These are phyloP conservation scores for Eulemur coronatus DNA, from an alignment of 2,797 vertebrate species.

Conservation along the genomic window DNA sequence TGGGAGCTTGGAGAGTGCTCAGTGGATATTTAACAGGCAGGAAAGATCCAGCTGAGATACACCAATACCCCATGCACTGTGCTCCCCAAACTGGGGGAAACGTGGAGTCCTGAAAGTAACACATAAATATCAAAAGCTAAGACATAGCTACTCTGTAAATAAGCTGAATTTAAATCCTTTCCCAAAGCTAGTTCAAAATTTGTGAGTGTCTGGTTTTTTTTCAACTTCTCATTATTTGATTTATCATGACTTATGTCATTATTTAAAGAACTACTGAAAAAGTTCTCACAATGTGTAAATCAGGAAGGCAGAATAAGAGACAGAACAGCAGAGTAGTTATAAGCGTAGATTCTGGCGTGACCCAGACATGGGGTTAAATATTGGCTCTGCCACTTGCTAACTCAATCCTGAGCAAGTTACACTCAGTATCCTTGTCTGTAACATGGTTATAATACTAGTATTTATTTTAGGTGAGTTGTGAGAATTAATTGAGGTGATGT, in stretches of 20 bases:
- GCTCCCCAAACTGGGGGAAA: background rate
- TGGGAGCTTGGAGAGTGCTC: conserved; percentile 33
- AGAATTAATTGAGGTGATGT: background rate
- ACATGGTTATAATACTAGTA: background rate
- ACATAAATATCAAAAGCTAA: background rate
- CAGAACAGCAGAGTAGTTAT: background rate
- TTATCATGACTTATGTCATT: background rate
- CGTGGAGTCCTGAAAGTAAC: accelerated
- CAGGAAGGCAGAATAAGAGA: background rate
- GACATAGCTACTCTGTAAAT: background rate
- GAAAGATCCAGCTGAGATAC: background rate
- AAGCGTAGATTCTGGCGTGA: background rate
- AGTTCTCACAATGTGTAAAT: background rate
- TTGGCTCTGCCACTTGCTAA: background rate
- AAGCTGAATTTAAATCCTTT: background rate
- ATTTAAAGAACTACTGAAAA: background rate
- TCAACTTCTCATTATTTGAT: background rate
- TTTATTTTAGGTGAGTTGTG: conserved; percentile 8
- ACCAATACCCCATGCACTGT: background rate
- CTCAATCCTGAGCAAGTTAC: background rate
- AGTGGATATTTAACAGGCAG: conserved; percentile 12
- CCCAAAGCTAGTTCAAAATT: background rate
- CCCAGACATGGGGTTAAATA: background rate
- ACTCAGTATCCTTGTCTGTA: background rate
- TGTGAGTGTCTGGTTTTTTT: background rate